Percentiles rank a stretch among this genome's conserved stretches.
Conservation (phyloP, 92 coral and sea anemone genomes). For the Palythoa grandiflora region DNA sequence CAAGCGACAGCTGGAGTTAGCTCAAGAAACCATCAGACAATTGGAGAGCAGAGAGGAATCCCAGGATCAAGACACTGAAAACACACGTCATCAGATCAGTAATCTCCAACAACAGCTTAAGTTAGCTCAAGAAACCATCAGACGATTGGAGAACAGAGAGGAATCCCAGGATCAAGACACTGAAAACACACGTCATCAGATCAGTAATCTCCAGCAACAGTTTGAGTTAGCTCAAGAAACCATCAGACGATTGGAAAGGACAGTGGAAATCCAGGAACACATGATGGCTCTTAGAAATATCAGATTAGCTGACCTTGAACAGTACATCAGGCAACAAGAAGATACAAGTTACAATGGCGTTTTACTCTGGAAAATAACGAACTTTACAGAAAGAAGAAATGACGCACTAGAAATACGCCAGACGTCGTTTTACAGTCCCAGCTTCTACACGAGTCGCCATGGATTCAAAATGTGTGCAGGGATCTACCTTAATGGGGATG, state of each 20-base stretch:
- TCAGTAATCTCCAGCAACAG: not conserved
- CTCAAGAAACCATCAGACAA: not conserved
- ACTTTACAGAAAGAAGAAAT: conserved; percentile 37
- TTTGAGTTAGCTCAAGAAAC: not conserved
- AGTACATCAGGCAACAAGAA: not conserved
- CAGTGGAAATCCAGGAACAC: not conserved
- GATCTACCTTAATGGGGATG: conserved; percentile 80
- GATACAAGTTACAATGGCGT: conserved; percentile 31
- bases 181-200: not conserved
- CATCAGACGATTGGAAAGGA: conserved; percentile 3
- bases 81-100: not conserved
- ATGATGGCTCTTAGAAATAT: conserved; percentile 27
- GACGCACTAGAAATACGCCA: not conserved
- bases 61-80: not conserved
- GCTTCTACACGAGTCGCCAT: conserved; percentile 5
- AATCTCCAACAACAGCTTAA: not conserved
- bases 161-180: not conserved
- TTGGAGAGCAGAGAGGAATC: not conserved
- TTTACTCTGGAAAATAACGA: conserved; percentile 46
- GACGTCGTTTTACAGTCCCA: not conserved
- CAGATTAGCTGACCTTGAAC: not conserved
- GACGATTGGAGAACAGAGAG: not conserved
- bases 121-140: not conserved
- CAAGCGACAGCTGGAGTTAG: not conserved
- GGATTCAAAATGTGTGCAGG: conserved; percentile 79